A percentile compares a stretch with the other conserved stretches of the same genome.
These are phyloP conservation scores for Tor tambroides DNA, from an alignment of 2,113 vertebrate species.

Conservation along the genomic window DNA sequence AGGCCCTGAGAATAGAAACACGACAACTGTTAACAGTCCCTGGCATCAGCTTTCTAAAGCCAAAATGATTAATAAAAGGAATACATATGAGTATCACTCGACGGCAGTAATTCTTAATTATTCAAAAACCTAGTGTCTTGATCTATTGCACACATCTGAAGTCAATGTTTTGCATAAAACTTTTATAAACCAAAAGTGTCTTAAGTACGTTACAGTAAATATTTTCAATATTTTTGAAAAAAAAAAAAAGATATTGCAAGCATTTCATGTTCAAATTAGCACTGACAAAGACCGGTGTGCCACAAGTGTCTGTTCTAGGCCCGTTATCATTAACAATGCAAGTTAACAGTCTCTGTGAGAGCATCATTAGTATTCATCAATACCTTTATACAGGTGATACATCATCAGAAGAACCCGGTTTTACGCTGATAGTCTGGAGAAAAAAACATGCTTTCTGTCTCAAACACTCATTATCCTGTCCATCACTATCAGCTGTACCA, in stretches of 20 bases:
- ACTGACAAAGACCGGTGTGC: background rate
- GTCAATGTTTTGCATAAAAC: no score
- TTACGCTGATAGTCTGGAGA: background rate
- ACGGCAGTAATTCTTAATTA: no score
- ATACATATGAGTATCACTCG: no score
- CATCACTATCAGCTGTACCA: background rate
- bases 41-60: no score
- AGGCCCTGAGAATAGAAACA: no score
- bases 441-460: background rate
- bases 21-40: no score
- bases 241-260: no score
- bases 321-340: background rate
- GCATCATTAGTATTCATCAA: constrained; percentile 1
- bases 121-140: no score
- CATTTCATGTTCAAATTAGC: background rate
- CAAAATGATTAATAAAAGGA: no score
- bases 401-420: background rate
- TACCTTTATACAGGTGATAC: background rate
- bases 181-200: no score
- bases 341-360: background rate
- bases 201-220: background rate
- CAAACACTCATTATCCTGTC: background rate
- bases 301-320: background rate
- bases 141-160: no score
- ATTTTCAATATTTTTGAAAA: background rate